phyloP scores from a whole-genome alignment of 2,888 invertebrate species.

The Coleophora deauratella region DNA sequence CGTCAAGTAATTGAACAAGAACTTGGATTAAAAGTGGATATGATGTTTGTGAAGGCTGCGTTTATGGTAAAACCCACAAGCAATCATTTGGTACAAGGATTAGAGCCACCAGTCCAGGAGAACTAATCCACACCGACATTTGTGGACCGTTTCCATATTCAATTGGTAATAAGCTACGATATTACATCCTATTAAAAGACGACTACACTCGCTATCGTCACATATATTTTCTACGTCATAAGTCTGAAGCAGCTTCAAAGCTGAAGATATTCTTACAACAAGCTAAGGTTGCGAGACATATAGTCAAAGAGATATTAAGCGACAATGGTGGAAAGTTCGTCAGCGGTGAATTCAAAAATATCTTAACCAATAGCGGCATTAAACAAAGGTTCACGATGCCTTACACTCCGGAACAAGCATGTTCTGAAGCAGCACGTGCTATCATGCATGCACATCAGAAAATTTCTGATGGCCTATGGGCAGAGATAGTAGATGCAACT shows the following conservation, averaged over 20 bases:
- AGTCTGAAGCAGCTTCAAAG: neutral
- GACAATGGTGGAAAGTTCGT: neutral
- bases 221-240: neutral
- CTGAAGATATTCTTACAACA: neutral
- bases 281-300: neutral
- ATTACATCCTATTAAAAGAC: neutral
- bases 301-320: slow-evolving; percentile 2
- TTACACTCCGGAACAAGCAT: slow-evolving; percentile 1
- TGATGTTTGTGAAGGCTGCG: no score
- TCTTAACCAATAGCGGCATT: neutral
- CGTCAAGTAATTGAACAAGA: no score
- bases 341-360: neutral
- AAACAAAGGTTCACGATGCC: slow-evolving; percentile 5
- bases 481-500: no score
- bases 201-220: neutral
- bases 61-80: no score
- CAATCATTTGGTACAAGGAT: neutral
- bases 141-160: neutral
- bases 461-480: no score
- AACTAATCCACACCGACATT: neutral
- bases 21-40: no score
- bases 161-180: neutral
- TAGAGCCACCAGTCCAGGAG: neutral
- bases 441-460: slow-evolving; percentile 4
- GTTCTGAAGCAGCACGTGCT: slow-evolving; percentile 1